Conservation (phyloP, 2,797 vertebrate species). For the Sphenopsis melanotis region DNA sequence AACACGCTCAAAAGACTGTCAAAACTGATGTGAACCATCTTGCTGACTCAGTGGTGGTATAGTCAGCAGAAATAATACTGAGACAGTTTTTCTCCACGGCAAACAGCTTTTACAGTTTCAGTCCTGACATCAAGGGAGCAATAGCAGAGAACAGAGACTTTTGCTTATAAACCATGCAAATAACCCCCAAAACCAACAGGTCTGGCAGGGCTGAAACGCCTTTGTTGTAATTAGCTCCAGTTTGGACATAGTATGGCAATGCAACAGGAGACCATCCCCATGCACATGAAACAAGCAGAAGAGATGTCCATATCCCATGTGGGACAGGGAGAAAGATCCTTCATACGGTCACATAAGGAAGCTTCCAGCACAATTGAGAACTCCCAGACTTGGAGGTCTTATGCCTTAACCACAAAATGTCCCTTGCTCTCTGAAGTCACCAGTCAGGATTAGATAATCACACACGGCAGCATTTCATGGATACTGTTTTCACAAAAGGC, state of each 20-base stretch:
- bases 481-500: neutral
- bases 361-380: neutral
- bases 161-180: neutral
- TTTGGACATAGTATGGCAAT: rapidly evolving
- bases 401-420: neutral
- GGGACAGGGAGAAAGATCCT: neutral
- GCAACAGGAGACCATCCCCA: neutral
- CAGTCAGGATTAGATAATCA: neutral
- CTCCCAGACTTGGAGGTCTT: neutral
- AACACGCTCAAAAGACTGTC: neutral
- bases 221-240: neutral
- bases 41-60: neutral
- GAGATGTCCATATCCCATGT: neutral
- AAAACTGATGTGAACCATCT: neutral
- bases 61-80: neutral
- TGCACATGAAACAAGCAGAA: neutral
- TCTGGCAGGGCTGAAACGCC: neutral
- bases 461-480: neutral
- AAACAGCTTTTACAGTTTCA: neutral
- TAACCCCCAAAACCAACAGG: neutral
- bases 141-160: neutral
- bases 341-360: rapidly evolving
- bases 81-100: neutral
- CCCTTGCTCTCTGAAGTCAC: neutral
- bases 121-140: neutral